These are phyloP conservation scores for Ctenopoma kingsleyae DNA, from an alignment of 2,797 vertebrate genomes.

Conservation along the genomic window DNA sequence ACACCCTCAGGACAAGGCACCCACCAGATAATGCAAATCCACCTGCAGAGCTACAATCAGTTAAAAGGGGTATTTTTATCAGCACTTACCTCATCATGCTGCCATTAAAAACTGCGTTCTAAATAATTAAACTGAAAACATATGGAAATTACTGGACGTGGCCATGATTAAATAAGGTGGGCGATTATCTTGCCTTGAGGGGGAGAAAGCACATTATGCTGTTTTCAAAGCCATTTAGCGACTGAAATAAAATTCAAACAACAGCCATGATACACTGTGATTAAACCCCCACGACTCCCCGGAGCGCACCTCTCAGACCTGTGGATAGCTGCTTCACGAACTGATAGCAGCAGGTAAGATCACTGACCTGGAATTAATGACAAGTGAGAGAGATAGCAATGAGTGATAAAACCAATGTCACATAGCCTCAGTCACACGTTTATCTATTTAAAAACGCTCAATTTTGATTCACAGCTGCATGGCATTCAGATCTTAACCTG, in stretches of 20 bases:
- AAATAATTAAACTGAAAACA: conserved; percentile 83
- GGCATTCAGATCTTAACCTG: conserved; percentile 46
- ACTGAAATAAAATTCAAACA: conserved; percentile 80
- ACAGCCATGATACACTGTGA: conserved; percentile 85
- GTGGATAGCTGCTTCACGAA: conserved; percentile 51
- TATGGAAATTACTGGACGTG: conserved; percentile 85
- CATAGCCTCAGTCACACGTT: conserved; percentile 72
- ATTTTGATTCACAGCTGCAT: conserved; percentile 64
- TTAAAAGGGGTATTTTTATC: conserved; percentile 81
- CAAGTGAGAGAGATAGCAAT: conserved; percentile 74
- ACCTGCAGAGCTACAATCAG: conserved; percentile 79
- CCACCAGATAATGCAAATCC: conserved; percentile 81
- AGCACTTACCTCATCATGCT: conserved; percentile 79
- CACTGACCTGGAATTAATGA: conserved; percentile 83
- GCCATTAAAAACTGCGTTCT: conserved; percentile 68
- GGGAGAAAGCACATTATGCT: conserved; percentile 83
- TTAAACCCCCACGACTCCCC: conserved; percentile 71
- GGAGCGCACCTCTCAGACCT: conserved; percentile 55
- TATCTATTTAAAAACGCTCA: conserved; percentile 63
- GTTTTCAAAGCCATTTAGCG: conserved; percentile 82
- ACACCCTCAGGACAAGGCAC: conserved; percentile 78
- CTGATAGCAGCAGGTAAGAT: conserved; percentile 66
- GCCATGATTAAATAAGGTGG: conserved; percentile 85
- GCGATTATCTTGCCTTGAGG: conserved; percentile 81
- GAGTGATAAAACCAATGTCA: conserved; percentile 78